Evolutionary conservation across 2,113 vertebrate genomes (phyloP), one percentile per base, ranked within the genome.

Genomic region (Morone chrysops): DNA sequence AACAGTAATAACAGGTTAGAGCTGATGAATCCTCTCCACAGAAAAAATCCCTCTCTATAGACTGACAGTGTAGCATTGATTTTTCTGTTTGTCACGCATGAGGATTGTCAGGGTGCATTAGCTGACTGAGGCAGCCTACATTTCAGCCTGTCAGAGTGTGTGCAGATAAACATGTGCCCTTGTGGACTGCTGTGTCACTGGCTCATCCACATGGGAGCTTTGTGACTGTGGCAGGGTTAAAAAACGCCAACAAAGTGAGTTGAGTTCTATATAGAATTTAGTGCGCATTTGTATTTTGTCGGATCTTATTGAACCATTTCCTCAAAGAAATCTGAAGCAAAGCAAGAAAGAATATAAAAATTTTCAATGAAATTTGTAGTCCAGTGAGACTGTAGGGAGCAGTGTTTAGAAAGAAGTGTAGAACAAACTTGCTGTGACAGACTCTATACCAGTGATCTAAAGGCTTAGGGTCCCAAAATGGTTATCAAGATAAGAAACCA

Each of bases 51-150:
- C 60, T 69, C 50, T 62, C 25, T 11, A 12, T 85, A 51, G 68
- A 79, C 59, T 60, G 75, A 71, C 72, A 25, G 45, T 22, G 22
- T 62, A 73, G 48, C 40, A 92, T 91, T 79, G 84, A 91, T 92
- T 90, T 84, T 66, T n/a, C n/a, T 60, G 70, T 78, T 75, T 79
- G 81, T 83, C 86, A 81, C 38, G 1, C 72, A 65, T 4, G 0
- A 68, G 56, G 72, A 81, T 73, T 88, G 83, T 78, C 72, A 84
- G 82, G 60, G 53, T 59, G 78, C 83, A 85, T 93, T 89, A 82
- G 79, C 66, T 74, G 77, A 83, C 80, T n/a, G 66, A 83, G 82
- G 63, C 82, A 40, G 80, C 41, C 10, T 16, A 69, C 56, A 65
- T 78, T 82, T 87, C 22, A 59, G 36, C 53, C 53, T 66, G 78